Evolutionary conservation across 2,113 vertebrate species (phyloP), one percentile per base, ranked within the genome.

Genomic region (Hippocampus guttulatus): DNA sequence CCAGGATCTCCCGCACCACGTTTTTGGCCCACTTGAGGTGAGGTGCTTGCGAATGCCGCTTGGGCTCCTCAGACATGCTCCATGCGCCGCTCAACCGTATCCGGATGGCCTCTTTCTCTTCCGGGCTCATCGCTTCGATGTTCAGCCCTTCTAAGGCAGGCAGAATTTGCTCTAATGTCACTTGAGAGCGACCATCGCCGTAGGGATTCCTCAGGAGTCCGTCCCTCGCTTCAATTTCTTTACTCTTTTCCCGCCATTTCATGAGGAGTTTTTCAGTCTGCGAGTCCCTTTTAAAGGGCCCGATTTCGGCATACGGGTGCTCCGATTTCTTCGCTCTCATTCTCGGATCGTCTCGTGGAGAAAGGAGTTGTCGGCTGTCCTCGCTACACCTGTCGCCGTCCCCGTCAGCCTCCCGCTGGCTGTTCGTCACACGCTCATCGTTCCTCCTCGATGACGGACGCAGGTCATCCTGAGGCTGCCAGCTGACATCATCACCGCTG

Each of bases 1-100:
- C 91, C 61, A 93, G 74, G 71, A 92, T 91, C 79, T 90, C 87
- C 2, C 64, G 77, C 21, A 93, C 67, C 21, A 92, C 84, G 25
- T 69, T 83, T 72, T 86, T 90, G 70, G 92, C 92, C 91, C 91
- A 93, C 81, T 89, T 91, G 23, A 93, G 80, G 70, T 93, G 92
- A 9, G 92, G 88, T 30, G 90, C 84, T 78, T 90, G 88, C 55
- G 91, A 92, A 67, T 85, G 81, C 3, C 79, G 77, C 68, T 90
- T 93, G 33, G 81, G 77, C 16, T 87, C 85, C 43, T 86, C 81
- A 0, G 71, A 73, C 70, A 84, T 64, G 67, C 55, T 81, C 86
- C 86, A 89, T 0, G 79, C 67, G 2, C 79, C 78, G 1, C 84
- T 91, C 83, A 89, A 47, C 64, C 74, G 68, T 69, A 87, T 84